A percentile compares a stretch with the other conserved stretches of the same genome.
These are phyloP conservation scores for Cheilinus undulatus DNA, from an alignment of 2,113 vertebrate species.

Conservation along the genomic window DNA sequence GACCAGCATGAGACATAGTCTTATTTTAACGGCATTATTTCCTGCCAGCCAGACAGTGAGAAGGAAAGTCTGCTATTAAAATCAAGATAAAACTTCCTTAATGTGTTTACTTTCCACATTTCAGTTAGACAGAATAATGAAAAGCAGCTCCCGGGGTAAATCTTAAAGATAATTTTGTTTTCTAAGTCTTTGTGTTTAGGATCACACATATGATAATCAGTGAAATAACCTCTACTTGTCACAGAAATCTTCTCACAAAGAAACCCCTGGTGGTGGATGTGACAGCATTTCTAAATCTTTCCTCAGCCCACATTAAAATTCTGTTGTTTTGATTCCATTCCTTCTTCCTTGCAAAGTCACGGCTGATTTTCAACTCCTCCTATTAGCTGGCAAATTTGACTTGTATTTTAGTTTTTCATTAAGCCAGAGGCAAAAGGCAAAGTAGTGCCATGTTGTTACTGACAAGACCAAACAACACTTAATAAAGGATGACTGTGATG, in stretches of 20 bases:
- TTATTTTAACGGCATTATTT: conserved; percentile 6
- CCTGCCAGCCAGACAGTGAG: conserved; percentile 1
- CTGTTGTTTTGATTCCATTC: not conserved
- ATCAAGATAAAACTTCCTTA: conserved; percentile 31
- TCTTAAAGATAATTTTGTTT: conserved; percentile 24
- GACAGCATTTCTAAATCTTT: conserved; percentile 28
- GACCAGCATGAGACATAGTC: not conserved
- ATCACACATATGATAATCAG: conserved; percentile 8
- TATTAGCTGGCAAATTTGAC: not conserved
- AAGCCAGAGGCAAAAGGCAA: conserved; percentile 2
- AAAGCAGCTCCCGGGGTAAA: conserved; percentile 19
- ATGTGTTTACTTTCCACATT: conserved; percentile 22
- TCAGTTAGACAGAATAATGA: conserved; percentile 25
- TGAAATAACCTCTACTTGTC: not conserved
- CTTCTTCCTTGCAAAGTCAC: not conserved
- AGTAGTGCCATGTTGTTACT: conserved; percentile 14
- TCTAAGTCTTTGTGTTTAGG: conserved; percentile 28
- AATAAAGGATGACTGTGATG: conserved; percentile 27
- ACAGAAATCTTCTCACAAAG: not conserved
- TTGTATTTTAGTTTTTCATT: conserved; percentile 29
- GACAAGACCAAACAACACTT: conserved; percentile 21
- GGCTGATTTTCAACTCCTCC: not conserved
- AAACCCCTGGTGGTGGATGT: conserved; percentile 4
- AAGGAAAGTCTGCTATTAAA: conserved; percentile 1
- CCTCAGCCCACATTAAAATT: conserved; percentile 26